Percentiles rank a stretch among this genome's conserved stretches.
phyloP scores from a whole-genome alignment of 2,113 vertebrate genomes.

The Neoarius graeffei region DNA sequence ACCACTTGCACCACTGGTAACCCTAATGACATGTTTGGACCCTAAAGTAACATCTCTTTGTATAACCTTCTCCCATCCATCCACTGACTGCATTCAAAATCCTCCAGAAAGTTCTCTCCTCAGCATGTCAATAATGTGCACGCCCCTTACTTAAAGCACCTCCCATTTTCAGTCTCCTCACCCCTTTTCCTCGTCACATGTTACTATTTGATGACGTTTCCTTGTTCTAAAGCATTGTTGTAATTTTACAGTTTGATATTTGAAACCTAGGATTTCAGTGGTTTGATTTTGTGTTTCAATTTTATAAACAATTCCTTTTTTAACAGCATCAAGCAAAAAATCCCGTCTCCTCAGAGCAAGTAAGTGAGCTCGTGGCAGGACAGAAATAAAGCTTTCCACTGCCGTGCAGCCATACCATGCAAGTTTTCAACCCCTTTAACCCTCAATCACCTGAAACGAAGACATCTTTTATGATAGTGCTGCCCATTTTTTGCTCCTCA shows the following conservation, averaged over 20 bases:
- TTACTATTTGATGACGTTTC: background rate
- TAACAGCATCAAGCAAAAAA: slow-evolving; percentile 99
- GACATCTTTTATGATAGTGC: slow-evolving; percentile 1
- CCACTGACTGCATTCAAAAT: slow-evolving; percentile 30
- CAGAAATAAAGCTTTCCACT: slow-evolving; percentile 77
- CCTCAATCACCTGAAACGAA: slow-evolving; percentile 14
- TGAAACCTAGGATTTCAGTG: slow-evolving; percentile 69
- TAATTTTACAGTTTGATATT: background rate
- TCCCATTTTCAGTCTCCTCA: background rate
- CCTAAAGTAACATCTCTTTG: background rate
- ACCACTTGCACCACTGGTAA: background rate
- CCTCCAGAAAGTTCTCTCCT: background rate
- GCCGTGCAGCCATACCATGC: slow-evolving; percentile 84
- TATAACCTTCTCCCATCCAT: background rate
- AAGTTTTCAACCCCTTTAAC: slow-evolving; percentile 76
- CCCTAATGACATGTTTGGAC: background rate
- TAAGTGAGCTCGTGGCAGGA: slow-evolving; percentile 80
- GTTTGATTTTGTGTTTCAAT: slow-evolving; percentile 82
- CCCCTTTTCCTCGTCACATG: background rate
- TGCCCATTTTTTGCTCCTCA: slow-evolving; percentile 12
- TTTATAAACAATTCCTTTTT: slow-evolving; percentile 88
- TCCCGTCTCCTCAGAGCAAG: slow-evolving; percentile 92
- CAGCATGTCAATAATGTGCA: slow-evolving; percentile 35
- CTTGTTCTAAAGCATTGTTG: background rate
- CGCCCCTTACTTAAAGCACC: background rate